Percentiles rank a stretch among this genome's conserved stretches.
Conservation (phyloP, 2,888 invertebrate species). For the Pecten maximus region DNA sequence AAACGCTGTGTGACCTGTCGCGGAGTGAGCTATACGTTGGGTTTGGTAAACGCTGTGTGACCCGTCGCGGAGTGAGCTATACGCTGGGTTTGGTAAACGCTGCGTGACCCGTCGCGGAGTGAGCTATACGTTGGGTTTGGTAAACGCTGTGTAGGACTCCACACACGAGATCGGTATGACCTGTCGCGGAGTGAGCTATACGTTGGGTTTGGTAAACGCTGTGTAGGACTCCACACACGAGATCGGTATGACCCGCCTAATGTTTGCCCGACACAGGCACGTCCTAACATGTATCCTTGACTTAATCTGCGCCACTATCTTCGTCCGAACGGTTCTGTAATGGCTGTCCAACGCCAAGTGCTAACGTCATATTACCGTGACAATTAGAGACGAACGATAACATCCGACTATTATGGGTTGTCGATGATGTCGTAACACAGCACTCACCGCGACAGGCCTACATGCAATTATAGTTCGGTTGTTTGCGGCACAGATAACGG, state of each 20-base stretch:
- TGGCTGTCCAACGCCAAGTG: conserved; percentile 31
- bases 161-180: too few relatives aligned
- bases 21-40: too few relatives aligned
- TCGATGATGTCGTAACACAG: background rate
- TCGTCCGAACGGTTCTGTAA: conserved; percentile 30
- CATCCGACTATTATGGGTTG: conserved; percentile 35
- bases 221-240: background rate
- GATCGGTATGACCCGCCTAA: conserved; percentile 27
- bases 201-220: background rate
- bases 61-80: too few relatives aligned
- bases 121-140: too few relatives aligned
- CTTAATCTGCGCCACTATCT: conserved; percentile 22
- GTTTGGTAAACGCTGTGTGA: too few relatives aligned
- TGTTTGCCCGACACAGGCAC: background rate
- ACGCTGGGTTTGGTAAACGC: too few relatives aligned
- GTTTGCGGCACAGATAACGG: conserved; percentile 17
- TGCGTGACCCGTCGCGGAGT: too few relatives aligned
- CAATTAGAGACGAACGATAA: conserved; percentile 5
- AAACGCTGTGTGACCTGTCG: too few relatives aligned
- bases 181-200: background rate
- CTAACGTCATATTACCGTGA: conserved; percentile 14
- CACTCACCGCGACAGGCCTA: conserved; percentile 30
- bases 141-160: too few relatives aligned
- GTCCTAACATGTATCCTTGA: conserved; percentile 7
- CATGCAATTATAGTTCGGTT: conserved; percentile 30